These are phyloP conservation scores for Artemisiospiza belli DNA, from an alignment of 2,113 vertebrate species.

Conservation along the genomic window DNA sequence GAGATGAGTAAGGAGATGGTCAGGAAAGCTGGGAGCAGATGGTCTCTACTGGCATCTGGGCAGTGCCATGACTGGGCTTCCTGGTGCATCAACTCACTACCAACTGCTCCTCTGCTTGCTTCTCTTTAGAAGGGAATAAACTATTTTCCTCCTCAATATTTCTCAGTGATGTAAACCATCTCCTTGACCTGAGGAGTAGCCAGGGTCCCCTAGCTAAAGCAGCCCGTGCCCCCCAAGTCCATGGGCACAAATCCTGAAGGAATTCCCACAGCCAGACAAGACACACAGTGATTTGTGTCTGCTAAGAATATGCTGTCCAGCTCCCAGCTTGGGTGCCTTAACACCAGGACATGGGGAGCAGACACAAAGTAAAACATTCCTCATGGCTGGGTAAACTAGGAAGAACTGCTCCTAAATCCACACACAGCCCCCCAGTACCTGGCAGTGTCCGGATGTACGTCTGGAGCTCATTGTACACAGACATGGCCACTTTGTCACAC, in stretches of 20 bases:
- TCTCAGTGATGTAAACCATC: no score
- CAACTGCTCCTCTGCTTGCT: no score
- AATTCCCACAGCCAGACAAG: fast-evolving
- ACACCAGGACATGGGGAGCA: neutral
- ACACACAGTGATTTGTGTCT: neutral
- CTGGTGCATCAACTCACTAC: neutral
- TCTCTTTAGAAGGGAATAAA: no score
- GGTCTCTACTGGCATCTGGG: no score
- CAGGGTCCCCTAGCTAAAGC: no score
- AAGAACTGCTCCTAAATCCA: neutral
- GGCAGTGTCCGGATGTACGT: constrained; percentile 65
- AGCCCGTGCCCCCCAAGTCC: fast-evolving
- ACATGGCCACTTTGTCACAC: constrained; percentile 17
- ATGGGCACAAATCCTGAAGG: fast-evolving
- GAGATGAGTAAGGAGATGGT: neutral
- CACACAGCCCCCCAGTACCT: constrained; percentile 1
- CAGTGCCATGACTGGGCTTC: neutral
- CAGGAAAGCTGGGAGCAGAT: no score
- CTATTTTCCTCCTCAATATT: no score
- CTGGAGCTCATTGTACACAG: constrained; percentile 29
- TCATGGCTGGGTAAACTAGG: fast-evolving
- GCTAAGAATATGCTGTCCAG: neutral
- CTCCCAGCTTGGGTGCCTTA: neutral
- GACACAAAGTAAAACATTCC: neutral
- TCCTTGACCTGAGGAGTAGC: neutral